These are phyloP conservation scores for Naja naja DNA, from an alignment of 2,113 vertebrate genomes.

Conservation along the genomic window DNA sequence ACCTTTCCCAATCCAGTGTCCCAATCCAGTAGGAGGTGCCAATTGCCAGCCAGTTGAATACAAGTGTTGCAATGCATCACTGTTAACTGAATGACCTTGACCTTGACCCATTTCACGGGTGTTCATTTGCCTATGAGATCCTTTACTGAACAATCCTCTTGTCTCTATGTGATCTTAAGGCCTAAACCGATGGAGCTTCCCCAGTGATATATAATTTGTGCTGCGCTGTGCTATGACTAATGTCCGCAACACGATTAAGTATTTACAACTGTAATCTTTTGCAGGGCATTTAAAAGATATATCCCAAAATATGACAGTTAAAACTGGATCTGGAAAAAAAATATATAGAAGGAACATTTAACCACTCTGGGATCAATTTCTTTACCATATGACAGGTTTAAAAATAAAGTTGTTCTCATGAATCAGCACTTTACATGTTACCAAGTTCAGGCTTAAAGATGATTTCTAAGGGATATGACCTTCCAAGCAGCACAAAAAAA, in stretches of 20 bases:
- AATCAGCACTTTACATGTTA: not conserved
- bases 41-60: not conserved
- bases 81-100: not conserved
- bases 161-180: not conserved
- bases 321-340: constrained; percentile 12
- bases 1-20: not conserved
- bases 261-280: constrained; percentile 10
- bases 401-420: constrained; percentile 7
- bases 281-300: constrained; percentile 9
- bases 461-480: not conserved
- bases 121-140: not conserved
- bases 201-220: not conserved
- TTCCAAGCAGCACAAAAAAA: not conserved
- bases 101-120: not conserved
- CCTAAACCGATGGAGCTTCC: not conserved
- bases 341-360: constrained; percentile 8
- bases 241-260: not conserved
- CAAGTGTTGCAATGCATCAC: not conserved
- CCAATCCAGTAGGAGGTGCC: not conserved
- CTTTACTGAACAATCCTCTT: not conserved
- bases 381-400: constrained; percentile 22
- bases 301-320: constrained; percentile 21
- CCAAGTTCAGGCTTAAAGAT: not conserved
- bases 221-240: not conserved
- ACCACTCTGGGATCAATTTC: constrained; percentile 20